phyloP scores from a whole-genome alignment of 2,797 vertebrate genomes.

The Cryptoblepharus egeriae region DNA sequence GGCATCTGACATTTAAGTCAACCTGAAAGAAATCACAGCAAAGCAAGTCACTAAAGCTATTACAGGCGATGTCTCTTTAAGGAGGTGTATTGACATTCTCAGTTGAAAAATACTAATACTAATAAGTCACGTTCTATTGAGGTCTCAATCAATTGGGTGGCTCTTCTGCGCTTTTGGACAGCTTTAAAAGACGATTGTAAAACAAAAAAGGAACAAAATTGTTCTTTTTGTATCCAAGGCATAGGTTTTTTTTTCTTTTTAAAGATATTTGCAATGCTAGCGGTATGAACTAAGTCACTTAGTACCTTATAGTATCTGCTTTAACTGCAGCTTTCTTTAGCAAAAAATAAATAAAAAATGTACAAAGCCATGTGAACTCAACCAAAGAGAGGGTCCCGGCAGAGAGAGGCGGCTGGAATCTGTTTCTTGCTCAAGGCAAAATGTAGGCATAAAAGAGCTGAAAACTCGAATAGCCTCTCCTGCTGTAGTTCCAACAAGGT shows the following conservation, averaged over 20 bases:
- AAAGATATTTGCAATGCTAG: conserved; percentile 56
- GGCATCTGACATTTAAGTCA: conserved; percentile 75
- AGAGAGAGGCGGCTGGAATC: conserved; percentile 68
- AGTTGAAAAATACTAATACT: conserved; percentile 35
- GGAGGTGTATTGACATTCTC: conserved; percentile 43
- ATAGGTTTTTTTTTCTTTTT: no score
- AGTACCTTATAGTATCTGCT: conserved; percentile 65
- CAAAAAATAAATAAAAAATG: conserved; percentile 41
- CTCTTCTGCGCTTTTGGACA: conserved; percentile 27
- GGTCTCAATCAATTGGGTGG: conserved; percentile 35
- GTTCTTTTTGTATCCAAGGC: conserved; percentile 48
- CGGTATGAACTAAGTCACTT: conserved; percentile 55
- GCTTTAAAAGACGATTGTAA: conserved; percentile 57
- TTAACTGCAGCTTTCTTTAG: conserved; percentile 56
- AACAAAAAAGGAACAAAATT: conserved; percentile 53
- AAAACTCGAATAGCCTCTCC: conserved; percentile 68
- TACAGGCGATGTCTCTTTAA: conserved; percentile 53
- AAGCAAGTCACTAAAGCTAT: conserved; percentile 69
- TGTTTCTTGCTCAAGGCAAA: conserved; percentile 72
- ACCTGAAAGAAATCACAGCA: conserved; percentile 73
- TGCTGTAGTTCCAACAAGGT: conserved; percentile 62
- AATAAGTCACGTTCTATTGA: conserved; percentile 48
- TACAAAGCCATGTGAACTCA: conserved; percentile 60
- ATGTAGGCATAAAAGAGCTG: conserved; percentile 69
- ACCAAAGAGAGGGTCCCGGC: conserved; percentile 55